phyloP scores from a whole-genome alignment of 2,113 vertebrate genomes.

The Psittacula cyanocephala region DNA sequence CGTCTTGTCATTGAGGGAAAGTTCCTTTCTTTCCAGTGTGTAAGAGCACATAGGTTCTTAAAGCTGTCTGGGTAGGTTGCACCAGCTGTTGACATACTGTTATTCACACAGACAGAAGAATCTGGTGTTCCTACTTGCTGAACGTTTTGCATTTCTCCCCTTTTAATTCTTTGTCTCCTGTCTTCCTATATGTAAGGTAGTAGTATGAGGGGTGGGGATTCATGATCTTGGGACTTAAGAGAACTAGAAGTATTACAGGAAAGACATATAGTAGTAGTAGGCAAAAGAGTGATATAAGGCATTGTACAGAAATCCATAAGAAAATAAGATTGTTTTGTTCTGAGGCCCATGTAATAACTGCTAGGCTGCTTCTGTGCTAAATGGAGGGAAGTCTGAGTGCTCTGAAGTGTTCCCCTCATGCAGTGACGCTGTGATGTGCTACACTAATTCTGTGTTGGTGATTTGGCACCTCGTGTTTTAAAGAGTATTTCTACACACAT shows the following conservation, averaged over 20 bases:
- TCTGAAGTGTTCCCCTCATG: neutral
- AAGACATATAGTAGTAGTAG: neutral
- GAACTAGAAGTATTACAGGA: neutral
- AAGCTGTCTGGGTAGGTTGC: neutral
- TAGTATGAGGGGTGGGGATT: neutral
- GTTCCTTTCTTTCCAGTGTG: neutral
- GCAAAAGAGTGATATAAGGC: neutral
- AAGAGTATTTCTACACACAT: neutral
- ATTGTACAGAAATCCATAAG: neutral
- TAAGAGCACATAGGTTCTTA: neutral
- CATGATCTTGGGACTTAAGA: neutral
- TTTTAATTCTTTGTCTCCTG: neutral
- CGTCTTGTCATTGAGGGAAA: neutral
- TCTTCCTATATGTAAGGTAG: neutral
- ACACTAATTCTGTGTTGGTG: neutral
- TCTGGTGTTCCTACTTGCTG: neutral
- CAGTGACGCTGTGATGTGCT: neutral
- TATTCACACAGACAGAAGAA: neutral
- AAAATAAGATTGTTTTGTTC: neutral
- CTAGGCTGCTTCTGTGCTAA: neutral
- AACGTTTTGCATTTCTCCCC: neutral
- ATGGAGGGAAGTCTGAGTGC: neutral
- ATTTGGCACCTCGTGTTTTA: neutral
- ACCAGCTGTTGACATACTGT: neutral
- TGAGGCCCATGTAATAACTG: neutral